Evolutionary conservation across 2,113 vertebrate genomes (phyloP).

Genomic region (Neotragus pygmaeus): DNA sequence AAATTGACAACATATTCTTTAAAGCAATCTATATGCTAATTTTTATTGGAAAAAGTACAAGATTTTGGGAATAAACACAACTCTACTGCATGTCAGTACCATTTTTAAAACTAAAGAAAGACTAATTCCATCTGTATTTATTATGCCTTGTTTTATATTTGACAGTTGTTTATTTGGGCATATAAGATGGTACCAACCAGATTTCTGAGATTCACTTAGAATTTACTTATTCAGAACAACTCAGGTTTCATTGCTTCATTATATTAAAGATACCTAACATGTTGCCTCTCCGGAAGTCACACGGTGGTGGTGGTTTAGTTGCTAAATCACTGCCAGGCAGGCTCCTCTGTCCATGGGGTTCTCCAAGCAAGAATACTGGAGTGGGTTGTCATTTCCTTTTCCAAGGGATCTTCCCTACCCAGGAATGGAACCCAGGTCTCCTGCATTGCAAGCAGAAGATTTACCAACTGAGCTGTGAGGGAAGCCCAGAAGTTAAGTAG

Average conservation of each 20-base stretch:
- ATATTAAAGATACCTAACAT: conserved; percentile 1
- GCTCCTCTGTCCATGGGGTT: background rate
- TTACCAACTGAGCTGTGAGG: background rate
- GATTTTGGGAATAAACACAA: conserved; percentile 51
- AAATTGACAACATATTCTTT: conserved; percentile 56
- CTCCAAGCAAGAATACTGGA: background rate
- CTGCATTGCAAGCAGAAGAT: background rate
- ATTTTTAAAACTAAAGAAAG: conserved; percentile 44
- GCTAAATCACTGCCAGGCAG: background rate
- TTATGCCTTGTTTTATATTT: conserved; percentile 1
- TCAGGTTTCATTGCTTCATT: background rate
- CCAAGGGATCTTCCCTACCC: background rate
- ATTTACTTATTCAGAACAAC: conserved; percentile 5
- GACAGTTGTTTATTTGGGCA: background rate
- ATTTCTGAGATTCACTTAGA: conserved; percentile 22
- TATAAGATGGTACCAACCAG: background rate
- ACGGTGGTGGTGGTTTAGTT: background rate
- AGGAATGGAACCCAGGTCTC: background rate
- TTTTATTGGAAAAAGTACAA: conserved; percentile 68
- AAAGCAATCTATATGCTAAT: conserved; percentile 78
- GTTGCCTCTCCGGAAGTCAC: background rate
- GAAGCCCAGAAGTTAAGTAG: background rate
- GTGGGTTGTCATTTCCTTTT: background rate
- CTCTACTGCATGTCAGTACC: background rate
- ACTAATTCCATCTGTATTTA: background rate